Evolutionary conservation across 2,888 invertebrate genomes (phyloP), one percentile per base, ranked within the genome.

Genomic region (Endotricha flammealis): DNA sequence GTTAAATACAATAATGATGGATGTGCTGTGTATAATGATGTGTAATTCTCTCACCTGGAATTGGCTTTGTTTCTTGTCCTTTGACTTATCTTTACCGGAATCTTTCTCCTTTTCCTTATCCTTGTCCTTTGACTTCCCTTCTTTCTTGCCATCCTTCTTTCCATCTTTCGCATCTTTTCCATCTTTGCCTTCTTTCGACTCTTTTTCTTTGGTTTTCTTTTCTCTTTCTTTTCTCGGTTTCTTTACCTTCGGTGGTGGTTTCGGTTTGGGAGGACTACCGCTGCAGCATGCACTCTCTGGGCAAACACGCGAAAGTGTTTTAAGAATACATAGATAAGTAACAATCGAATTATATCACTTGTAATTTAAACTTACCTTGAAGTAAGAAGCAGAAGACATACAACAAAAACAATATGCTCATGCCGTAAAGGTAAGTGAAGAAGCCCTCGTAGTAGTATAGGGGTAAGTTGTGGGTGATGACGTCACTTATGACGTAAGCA

Each of bases 381-480:
- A 96, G 91, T 60, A 97, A 90, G 90, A 96, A 96, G 88, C 96
- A 95, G 90, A 96, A 96, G 53, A 96, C 96, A 88, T 96, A 97
- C 56, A 96, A 89, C 70, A 97, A 90, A 88, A 97, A 97, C 61
- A 96, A 88, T 80, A 97, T 95, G 87, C 96, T 96, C 88, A 93
- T 92, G 64, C 96, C 95, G 81, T 96, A 97, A 47, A 97, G 89
- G 87, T 96, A 97, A 48, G 96, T 95, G 89, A 96, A 97, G 90
- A 96, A 96, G 55, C 95, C 96, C 90, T 97, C 96, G 83, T 96
- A 97, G 88, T 96, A 97, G 81, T 94, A 93, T 48, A 95, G 91
- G 49, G 96, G 96, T 56, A 97, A 90, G 79, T 94, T 94, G 87
- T 95, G 94, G 53, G 96, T 96, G 69, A 96, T 94, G 65, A 96